A percentile compares a stretch with the other conserved stretches of the same genome.
Evolutionary conservation across 2,113 vertebrate species (phyloP).

Genomic region (Struthio camelus): DNA sequence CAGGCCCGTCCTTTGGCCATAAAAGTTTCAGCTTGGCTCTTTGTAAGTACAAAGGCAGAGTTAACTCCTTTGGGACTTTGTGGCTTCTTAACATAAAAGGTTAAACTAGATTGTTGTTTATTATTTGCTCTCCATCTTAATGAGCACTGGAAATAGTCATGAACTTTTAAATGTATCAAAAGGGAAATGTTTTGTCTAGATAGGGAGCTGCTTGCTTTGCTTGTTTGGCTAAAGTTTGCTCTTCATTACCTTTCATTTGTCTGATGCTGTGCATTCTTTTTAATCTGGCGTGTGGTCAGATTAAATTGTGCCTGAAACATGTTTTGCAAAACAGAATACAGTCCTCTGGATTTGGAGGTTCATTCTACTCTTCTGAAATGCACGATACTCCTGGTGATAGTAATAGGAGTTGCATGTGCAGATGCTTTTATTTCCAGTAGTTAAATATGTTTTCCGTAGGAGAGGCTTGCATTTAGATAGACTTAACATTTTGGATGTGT

Average conservation of each 20-base stretch:
- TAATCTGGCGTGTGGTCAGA: neutral
- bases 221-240: slow-evolving; percentile 14
- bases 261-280: slow-evolving; percentile 12
- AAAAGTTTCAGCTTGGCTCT: neutral
- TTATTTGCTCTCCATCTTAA: neutral
- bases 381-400: slow-evolving; percentile 39
- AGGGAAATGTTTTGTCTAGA: neutral
- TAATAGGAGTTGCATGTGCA: slow-evolving; percentile 52
- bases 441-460: slow-evolving; percentile 6
- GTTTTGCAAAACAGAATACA: neutral
- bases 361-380: slow-evolving; percentile 7
- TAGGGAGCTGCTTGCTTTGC: slow-evolving; percentile 13
- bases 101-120: neutral
- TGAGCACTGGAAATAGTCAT: neutral
- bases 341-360: slow-evolving; percentile 21
- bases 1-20: neutral
- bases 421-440: slow-evolving; percentile 36
- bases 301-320: slow-evolving; percentile 39
- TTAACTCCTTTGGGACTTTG: neutral
- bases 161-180: neutral
- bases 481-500: slow-evolving; percentile 15
- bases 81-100: neutral
- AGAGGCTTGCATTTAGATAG: slow-evolving; percentile 33
- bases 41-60: neutral
- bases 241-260: slow-evolving; percentile 21